Percentiles rank a stretch among this genome's conserved stretches.
Conservation (phyloP, 2,113 vertebrate species). For the Chauna torquata region DNA sequence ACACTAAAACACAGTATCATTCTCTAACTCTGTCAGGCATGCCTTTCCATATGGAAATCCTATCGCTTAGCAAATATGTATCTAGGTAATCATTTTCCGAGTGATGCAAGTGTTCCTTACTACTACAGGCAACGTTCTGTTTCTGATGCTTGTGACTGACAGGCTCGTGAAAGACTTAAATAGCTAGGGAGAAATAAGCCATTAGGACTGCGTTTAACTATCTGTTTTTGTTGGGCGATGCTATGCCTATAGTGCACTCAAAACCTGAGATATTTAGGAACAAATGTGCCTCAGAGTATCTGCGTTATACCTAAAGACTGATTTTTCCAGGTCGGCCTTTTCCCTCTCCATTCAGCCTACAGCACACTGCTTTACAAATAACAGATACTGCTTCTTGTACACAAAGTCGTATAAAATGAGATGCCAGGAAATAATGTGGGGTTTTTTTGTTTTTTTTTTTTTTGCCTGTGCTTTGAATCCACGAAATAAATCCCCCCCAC, state of each 20-base stretch:
- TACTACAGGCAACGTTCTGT: not conserved
- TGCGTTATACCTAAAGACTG: not conserved
- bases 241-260: not conserved
- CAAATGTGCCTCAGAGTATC: not conserved
- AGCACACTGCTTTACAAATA: not conserved
- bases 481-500: not conserved
- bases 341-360: not conserved
- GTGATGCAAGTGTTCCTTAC: slow-evolving; percentile 1
- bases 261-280: not conserved
- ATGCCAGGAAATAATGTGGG: slow-evolving; percentile 1
- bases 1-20: not conserved
- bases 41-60: not conserved
- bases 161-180: not conserved
- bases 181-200: not conserved
- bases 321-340: not conserved
- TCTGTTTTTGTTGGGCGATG: slow-evolving; percentile 20
- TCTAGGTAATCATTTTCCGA: not conserved
- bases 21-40: not conserved
- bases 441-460: not conserved
- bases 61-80: not conserved
- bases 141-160: not conserved
- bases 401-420: slow-evolving; percentile 5
- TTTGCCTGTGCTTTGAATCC: too few relatives aligned
- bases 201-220: slow-evolving; percentile 10
- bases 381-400: slow-evolving; percentile 19